A percentile compares a stretch with the other conserved stretches of the same genome.
Evolutionary conservation across 1,140 invertebrate genomes (phyloP).

Genomic region (Scaptomyza graminum): DNA sequence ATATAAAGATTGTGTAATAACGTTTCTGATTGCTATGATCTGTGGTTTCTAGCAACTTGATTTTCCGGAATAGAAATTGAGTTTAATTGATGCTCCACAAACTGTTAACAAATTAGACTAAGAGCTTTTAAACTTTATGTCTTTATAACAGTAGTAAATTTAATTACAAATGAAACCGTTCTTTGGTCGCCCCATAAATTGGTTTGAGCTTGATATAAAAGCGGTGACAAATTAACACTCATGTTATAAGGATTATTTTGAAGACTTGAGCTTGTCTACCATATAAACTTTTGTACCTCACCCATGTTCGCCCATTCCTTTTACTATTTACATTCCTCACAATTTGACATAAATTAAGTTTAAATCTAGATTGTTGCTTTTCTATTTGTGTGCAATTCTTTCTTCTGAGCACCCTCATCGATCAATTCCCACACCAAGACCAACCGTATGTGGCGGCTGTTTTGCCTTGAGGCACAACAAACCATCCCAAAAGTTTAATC

Average conservation of each 20-base stretch:
- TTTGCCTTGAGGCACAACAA: conserved; percentile 42
- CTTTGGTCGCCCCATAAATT: not conserved
- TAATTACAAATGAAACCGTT: conserved; percentile 5
- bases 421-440: conserved; percentile 24
- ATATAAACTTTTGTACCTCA: not conserved
- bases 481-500: conserved; percentile 50
- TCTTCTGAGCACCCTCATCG: conserved; percentile 23
- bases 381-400: conserved; percentile 9
- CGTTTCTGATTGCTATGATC: conserved; percentile 2
- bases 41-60: not conserved
- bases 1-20: conserved; percentile 11
- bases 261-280: no score
- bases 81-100: not conserved
- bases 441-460: not conserved
- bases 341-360: not conserved
- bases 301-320: not conserved
- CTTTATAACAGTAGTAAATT: conserved; percentile 24
- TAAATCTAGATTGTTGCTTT: not conserved
- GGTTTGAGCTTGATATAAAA: not conserved
- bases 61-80: not conserved
- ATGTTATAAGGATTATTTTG: not conserved
- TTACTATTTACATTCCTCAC: no score
- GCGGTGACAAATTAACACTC: not conserved
- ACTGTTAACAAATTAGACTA: not conserved
- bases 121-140: conserved; percentile 6